Conservation (phyloP, 2,888 invertebrate species). For the Chalcosyrphus nemorum region DNA sequence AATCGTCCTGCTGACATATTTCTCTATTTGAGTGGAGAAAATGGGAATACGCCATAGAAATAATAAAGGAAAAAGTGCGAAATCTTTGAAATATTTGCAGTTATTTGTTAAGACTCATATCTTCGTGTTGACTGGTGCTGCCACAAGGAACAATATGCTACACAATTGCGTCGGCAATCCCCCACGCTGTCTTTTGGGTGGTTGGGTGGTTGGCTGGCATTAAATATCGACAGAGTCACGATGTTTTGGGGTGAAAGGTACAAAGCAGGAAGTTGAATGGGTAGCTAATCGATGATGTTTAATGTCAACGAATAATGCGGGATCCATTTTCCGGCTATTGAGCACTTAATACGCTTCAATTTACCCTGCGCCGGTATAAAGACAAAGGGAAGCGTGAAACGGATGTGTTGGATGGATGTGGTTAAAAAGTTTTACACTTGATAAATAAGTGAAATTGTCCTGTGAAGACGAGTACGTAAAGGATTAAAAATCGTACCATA, state of each 20-base stretch:
- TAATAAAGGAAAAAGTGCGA: conserved; percentile 43
- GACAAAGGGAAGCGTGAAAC: conserved; percentile 27
- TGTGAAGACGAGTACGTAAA: neutral
- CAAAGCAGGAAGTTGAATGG: conserved; percentile 9
- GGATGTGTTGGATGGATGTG: conserved; percentile 4
- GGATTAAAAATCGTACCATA: neutral
- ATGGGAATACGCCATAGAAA: conserved; percentile 33
- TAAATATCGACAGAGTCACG: conserved; percentile 6
- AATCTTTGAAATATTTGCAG: conserved; percentile 58
- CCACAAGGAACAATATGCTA: conserved; percentile 33
- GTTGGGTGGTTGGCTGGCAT: neutral
- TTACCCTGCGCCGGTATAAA: conserved; percentile 20
- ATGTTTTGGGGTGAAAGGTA: neutral
- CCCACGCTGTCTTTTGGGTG: neutral
- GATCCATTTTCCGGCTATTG: conserved; percentile 42
- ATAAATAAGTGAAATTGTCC: conserved; percentile 8
- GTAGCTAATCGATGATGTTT: conserved; percentile 56
- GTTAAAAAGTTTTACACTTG: conserved; percentile 17
- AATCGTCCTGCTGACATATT: conserved; percentile 52
- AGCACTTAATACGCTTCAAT: conserved; percentile 46
- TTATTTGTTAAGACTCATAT: conserved; percentile 39
- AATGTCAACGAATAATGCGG: conserved; percentile 39
- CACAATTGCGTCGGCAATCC: neutral
- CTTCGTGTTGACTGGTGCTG: conserved; percentile 15
- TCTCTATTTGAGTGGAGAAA: conserved; percentile 39